phyloP scores from a whole-genome alignment of 1,140 invertebrate genomes.

The Ganaspis sp. region DNA sequence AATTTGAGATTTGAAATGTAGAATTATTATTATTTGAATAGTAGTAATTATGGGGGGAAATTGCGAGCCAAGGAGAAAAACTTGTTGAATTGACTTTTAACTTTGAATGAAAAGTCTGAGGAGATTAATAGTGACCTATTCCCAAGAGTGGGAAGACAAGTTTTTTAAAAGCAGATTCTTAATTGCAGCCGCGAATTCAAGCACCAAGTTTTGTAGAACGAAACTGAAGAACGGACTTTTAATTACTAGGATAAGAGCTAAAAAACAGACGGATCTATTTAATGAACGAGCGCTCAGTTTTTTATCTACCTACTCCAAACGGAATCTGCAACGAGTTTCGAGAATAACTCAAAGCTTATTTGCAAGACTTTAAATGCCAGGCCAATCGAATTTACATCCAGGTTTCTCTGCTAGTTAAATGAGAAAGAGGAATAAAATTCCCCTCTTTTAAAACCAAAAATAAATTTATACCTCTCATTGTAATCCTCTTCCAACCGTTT shows the following conservation, averaged over 20 bases:
- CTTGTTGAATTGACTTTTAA: slow-evolving; percentile 14
- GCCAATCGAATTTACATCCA: slow-evolving; percentile 9
- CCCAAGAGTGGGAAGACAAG: not conserved
- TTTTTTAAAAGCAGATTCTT: slow-evolving; percentile 3
- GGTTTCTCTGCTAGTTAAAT: slow-evolving; percentile 1
- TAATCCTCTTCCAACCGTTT: not conserved
- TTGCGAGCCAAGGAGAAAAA: not conserved
- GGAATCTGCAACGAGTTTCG: slow-evolving; percentile 8
- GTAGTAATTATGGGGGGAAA: not conserved
- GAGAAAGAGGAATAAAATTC: slow-evolving; percentile 3
- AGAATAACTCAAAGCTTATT: slow-evolving; percentile 14
- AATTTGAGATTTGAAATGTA: too few species aligned
- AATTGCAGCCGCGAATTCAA: slow-evolving; percentile 13
- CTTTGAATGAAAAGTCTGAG: slow-evolving; percentile 1
- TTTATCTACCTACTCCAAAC: slow-evolving; percentile 9
- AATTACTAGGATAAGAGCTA: slow-evolving; percentile 11
- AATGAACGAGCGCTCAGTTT: slow-evolving; percentile 13
- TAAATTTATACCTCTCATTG: not conserved
- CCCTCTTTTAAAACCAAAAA: not conserved
- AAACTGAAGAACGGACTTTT: slow-evolving; percentile 13
- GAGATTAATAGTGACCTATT: slow-evolving; percentile 2
- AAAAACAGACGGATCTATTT: slow-evolving; percentile 13
- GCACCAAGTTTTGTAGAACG: slow-evolving; percentile 3
- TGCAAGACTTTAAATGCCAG: slow-evolving; percentile 9
- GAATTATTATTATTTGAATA: slow-evolving; percentile 4